Percentiles rank a stretch among this genome's conserved stretches.
These are phyloP conservation scores for Prietella phreatophila DNA, from an alignment of 2,113 vertebrate genomes.

Conservation along the genomic window DNA sequence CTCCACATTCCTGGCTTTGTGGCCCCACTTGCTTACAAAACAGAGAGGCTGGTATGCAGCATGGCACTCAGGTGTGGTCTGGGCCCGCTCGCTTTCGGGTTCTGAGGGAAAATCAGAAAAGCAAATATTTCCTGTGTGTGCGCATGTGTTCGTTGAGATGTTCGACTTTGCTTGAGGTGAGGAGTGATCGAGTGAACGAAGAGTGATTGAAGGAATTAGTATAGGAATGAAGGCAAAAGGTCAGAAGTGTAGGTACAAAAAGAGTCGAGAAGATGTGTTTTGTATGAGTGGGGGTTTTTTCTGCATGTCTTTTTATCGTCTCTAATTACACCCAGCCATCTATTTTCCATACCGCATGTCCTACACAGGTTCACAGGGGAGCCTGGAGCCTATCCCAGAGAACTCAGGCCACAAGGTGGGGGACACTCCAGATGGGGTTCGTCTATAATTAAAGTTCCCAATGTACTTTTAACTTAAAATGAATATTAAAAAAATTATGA, in stretches of 20 bases:
- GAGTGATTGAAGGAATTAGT: conserved; percentile 40
- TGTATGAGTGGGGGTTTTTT: background rate
- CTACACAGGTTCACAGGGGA: too few relatives aligned
- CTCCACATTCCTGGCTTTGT: conserved; percentile 63
- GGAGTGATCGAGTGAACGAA: conserved; percentile 21
- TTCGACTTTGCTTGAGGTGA: conserved; percentile 39
- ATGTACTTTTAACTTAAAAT: background rate
- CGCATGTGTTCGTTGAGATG: conserved; percentile 48
- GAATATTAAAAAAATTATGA: background rate
- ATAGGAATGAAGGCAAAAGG: conserved; percentile 33
- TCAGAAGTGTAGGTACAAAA: background rate
- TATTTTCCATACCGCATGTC: too few relatives aligned
- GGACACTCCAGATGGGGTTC: background rate
- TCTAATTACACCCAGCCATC: too few relatives aligned
- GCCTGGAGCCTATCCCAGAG: too few relatives aligned
- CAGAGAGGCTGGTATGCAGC: conserved; percentile 51
- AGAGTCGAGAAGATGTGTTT: background rate
- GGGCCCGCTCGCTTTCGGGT: conserved; percentile 15
- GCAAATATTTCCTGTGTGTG: conserved; percentile 38
- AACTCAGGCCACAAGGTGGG: too few relatives aligned
- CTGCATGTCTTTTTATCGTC: background rate
- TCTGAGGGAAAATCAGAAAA: conserved; percentile 34
- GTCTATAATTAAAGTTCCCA: background rate
- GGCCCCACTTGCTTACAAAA: conserved; percentile 36
- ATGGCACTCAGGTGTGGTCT: conserved; percentile 48